Evolutionary conservation across 2,113 vertebrate species (phyloP).

Genomic region (Meriones unguiculatus): DNA sequence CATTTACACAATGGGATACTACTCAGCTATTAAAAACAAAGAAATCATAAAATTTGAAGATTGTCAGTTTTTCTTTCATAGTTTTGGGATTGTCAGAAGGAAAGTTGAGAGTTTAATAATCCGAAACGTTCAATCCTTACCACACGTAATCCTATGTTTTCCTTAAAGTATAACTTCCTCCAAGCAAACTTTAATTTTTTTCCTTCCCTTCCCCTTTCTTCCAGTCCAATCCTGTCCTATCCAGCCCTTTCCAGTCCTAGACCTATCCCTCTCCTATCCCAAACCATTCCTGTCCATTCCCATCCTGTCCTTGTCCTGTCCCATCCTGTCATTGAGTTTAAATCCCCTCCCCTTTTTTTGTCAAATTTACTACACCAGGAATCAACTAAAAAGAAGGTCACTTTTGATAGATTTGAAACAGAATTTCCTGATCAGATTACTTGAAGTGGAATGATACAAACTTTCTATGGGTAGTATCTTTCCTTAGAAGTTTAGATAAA

Average conservation of each 20-base stretch:
- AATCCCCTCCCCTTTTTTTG: neutral
- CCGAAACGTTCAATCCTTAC: neutral
- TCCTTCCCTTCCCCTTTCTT: neutral
- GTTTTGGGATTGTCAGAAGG: neutral
- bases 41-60: no score
- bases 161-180: neutral
- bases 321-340: neutral
- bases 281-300: no score
- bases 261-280: no score
- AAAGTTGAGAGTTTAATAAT: neutral
- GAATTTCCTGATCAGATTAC: neutral
- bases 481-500: neutral
- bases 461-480: neutral
- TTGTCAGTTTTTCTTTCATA: neutral
- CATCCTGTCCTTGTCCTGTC: neutral
- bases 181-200: neutral
- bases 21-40: no score
- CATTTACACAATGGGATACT: no score
- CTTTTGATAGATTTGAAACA: neutral
- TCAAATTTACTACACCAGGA: neutral
- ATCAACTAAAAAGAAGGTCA: neutral
- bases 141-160: neutral
- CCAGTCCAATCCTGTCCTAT: no score
- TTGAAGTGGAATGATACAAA: neutral
- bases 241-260: no score